Evolutionary conservation across 2,888 invertebrate genomes (phyloP).

Genomic region (Ormyrus thymus): DNA sequence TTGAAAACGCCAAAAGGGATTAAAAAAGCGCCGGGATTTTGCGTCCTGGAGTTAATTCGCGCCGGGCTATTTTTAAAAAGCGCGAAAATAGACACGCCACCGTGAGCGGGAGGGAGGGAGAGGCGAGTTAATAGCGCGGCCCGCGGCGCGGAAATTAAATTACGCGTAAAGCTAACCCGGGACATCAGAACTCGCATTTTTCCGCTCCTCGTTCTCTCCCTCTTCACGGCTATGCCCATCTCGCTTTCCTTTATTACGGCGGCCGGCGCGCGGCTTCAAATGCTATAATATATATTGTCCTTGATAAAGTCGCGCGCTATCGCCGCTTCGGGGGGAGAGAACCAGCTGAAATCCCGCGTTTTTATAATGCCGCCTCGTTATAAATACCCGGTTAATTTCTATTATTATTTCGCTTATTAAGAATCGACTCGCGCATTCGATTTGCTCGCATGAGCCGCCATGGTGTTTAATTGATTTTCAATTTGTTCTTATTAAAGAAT

Average conservation of each 20-base stretch:
- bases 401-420: too few species aligned
- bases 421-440: too few species aligned
- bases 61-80: slow-evolving; percentile 48
- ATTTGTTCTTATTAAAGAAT: too few species aligned
- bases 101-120: neutral
- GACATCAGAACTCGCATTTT: slow-evolving; percentile 40
- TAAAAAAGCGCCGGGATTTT: slow-evolving; percentile 19
- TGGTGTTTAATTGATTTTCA: too few species aligned
- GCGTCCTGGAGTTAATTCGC: slow-evolving; percentile 41
- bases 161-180: slow-evolving; percentile 48
- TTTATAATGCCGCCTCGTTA: too few species aligned
- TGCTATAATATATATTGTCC: slow-evolving; percentile 1
- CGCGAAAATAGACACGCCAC: slow-evolving; percentile 16
- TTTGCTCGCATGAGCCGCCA: too few species aligned
- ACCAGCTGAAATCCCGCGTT: too few species aligned
- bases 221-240: too few species aligned
- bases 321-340: neutral
- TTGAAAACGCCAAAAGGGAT: slow-evolving; percentile 19
- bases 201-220: slow-evolving; percentile 69
- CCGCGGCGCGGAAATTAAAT: slow-evolving; percentile 44
- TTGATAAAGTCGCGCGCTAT: slow-evolving; percentile 23
- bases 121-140: slow-evolving; percentile 26
- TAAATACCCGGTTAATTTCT: too few species aligned
- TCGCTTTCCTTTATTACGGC: neutral
- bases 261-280: neutral